Evolutionary conservation across 2,797 vertebrate genomes (phyloP).

Genomic region (Zonotrichia albicollis): DNA sequence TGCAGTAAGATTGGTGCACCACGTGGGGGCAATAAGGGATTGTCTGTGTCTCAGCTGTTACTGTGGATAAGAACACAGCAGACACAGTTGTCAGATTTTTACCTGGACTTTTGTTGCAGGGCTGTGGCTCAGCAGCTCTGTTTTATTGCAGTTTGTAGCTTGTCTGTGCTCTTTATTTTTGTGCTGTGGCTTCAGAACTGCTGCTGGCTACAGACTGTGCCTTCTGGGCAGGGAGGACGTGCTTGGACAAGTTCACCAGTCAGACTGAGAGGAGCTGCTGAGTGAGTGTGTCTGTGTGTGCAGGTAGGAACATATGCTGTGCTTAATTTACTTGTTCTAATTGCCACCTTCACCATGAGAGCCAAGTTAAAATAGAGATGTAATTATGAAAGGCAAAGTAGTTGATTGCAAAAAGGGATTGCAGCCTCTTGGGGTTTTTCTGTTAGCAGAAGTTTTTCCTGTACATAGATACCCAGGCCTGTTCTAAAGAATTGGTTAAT

Average conservation of each 20-base stretch:
- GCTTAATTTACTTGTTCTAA: neutral
- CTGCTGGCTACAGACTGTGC: neutral
- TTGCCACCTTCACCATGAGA: neutral
- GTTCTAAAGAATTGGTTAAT: neutral
- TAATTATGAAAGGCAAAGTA: neutral
- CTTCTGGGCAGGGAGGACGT: neutral
- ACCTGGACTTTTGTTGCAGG: neutral
- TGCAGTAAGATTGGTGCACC: neutral
- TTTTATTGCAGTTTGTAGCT: neutral
- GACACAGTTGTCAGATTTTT: neutral
- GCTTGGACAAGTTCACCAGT: neutral
- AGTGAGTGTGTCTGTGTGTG: neutral
- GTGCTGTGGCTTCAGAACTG: neutral
- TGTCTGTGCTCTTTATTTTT: neutral
- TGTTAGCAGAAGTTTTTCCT: neutral
- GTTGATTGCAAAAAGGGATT: neutral
- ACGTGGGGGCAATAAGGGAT: neutral
- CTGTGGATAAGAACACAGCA: neutral
- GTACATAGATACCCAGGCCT: fast-evolving
- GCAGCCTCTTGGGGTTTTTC: neutral
- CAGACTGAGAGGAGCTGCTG: neutral
- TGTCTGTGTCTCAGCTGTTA: neutral
- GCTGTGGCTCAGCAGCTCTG: neutral
- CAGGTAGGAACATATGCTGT: neutral
- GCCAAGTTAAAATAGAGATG: neutral